Conservation (phyloP, 2,113 vertebrate genomes). For the Eolophus roseicapilla region DNA sequence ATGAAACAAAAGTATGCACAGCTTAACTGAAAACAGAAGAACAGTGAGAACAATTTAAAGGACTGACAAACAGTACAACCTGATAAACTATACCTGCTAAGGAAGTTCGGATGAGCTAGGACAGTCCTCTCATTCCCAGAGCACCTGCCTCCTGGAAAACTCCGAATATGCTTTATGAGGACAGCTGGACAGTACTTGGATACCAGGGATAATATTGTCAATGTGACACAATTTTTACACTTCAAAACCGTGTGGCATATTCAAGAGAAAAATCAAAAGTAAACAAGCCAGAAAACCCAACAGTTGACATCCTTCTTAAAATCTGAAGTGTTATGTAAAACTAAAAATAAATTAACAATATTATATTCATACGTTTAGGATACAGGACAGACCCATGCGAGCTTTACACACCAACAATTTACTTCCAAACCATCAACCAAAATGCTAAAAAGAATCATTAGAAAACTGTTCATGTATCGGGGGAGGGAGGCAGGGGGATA, state of each 20-base stretch:
- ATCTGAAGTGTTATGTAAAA: neutral
- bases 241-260: neutral
- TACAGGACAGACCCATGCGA: neutral
- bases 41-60: neutral
- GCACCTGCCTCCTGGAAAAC: neutral
- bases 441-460: neutral
- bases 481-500: rapidly evolving
- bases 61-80: no score
- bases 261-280: neutral
- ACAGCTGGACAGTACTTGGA: neutral
- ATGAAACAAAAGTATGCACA: neutral
- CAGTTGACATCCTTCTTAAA: neutral
- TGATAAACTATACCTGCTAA: neutral
- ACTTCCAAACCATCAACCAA: neutral
- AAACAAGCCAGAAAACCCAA: neutral
- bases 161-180: neutral
- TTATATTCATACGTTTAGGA: neutral
- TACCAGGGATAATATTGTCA: neutral
- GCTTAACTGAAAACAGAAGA: neutral
- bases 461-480: neutral
- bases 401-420: neutral
- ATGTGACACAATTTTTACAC: neutral
- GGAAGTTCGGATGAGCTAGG: neutral
- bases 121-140: neutral
- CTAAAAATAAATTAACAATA: neutral